Base-by-base conservation (phyloP, 1,140 invertebrate genomes). In the Dendroctonus ponderosae region DNA sequence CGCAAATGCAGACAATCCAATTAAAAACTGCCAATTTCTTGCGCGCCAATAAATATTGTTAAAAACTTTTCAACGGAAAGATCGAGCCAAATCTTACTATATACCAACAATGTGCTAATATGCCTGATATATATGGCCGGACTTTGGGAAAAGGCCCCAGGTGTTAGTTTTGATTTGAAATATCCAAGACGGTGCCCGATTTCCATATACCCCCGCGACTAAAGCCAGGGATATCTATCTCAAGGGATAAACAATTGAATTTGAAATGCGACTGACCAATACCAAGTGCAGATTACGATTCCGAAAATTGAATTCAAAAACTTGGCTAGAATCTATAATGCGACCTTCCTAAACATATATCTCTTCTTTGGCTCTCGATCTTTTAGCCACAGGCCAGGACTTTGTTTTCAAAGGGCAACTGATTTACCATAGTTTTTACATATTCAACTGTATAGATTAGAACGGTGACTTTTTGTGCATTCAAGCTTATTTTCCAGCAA, bases 291-390 rank as follows among this genome's bases (percentile, higher is more conserved):
- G 73, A 75, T 77, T 76, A 77, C 71, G 75, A 73, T 72, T 72
- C 70, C 72, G 77, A 78, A 77, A 78, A 78, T 78, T 78, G 77
- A 78, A 78, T 78, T 78, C 76, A 78, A 78, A 78, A 78, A 78
- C 77, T 77, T 74, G 75, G 69, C 73, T 74, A 64, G 77, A 78
- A 78, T 78, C 75, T 76, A 77, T 77, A 78, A 78, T 77, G 75
- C 73, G 70, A 68, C 71, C 71, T 72, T 66, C 68, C 62, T 63
- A 62, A 71, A 77, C 71, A 76, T 75, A 76, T 76, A 76, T 77
- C 70, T 74, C 71, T 74, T 74, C 67, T 62, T 75, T 72, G 74
- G 70, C 73, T 69, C 69, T 40, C 58, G 68, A 62, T 70, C 53
- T 62, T 70, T 54, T 52, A 15, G 39, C 42, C 9, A 9, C 66